Conservation (phyloP, 1,140 invertebrate species). For the Rhagoletis zephyria region DNA sequence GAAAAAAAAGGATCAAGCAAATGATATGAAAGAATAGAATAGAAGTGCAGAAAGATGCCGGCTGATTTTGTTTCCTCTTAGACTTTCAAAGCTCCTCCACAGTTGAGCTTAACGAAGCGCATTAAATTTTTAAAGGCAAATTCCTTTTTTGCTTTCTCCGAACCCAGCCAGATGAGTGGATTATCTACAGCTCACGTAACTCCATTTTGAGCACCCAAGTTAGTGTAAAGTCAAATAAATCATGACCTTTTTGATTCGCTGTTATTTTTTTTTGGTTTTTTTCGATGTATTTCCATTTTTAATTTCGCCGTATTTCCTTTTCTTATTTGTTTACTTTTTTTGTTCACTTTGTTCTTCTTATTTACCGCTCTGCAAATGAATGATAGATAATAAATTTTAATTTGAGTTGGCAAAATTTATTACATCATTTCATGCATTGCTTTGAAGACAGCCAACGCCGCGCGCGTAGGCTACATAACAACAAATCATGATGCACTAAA, state of each 20-base stretch:
- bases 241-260: neutral
- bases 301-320: neutral
- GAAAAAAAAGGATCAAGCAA: too few relatives aligned
- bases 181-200: too few relatives aligned
- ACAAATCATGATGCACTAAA: neutral
- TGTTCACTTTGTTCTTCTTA: neutral
- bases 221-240: neutral
- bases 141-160: too few relatives aligned
- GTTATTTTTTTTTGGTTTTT: neutral
- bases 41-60: too few relatives aligned
- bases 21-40: too few relatives aligned
- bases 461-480: neutral
- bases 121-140: too few relatives aligned
- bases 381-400: conserved; percentile 15
- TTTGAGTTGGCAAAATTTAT: conserved; percentile 6
- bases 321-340: neutral
- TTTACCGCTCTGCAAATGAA: neutral
- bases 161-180: too few relatives aligned
- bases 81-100: too few relatives aligned
- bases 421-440: conserved; percentile 7
- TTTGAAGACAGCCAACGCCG: neutral
- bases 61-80: too few relatives aligned
- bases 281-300: neutral
- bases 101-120: too few relatives aligned
- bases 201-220: too few relatives aligned